These are phyloP conservation scores for Sebastes steindachneri DNA, from an alignment of 2,797 vertebrate species.

Conservation along the genomic window DNA sequence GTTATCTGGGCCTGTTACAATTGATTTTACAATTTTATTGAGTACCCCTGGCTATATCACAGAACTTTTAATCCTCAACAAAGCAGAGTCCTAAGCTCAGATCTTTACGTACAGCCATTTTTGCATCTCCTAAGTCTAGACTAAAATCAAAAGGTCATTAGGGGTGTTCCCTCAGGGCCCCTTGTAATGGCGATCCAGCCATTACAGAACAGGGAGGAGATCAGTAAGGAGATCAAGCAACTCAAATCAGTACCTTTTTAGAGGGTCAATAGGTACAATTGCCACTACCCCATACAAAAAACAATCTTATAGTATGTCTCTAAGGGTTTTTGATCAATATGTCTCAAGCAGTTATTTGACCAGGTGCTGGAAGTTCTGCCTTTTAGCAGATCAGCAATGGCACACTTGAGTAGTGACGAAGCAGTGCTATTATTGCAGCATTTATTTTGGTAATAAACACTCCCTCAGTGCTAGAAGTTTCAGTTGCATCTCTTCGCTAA, in stretches of 20 bases:
- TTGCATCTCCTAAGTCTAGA: constrained; percentile 22
- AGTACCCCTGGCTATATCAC: background rate
- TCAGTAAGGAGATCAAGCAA: constrained; percentile 44
- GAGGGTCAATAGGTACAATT: constrained; percentile 15
- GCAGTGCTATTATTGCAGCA: background rate
- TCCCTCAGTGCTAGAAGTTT: background rate
- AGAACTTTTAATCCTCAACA: constrained; percentile 31
- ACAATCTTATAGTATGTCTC: background rate
- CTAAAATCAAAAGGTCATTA: constrained; percentile 52
- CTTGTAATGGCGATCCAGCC: constrained; percentile 20
- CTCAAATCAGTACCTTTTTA: constrained; percentile 34
- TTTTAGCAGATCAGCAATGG: background rate
- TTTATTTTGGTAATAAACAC: background rate
- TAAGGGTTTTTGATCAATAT: constrained; percentile 7
- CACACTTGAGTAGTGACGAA: background rate
- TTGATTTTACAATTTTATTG: constrained; percentile 17
- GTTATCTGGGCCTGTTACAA: background rate
- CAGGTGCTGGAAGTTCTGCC: background rate
- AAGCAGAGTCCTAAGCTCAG: constrained; percentile 17
- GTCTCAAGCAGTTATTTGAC: constrained; percentile 8
- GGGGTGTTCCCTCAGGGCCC: constrained; percentile 21
- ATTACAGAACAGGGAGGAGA: constrained; percentile 34
- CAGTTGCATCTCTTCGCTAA: background rate
- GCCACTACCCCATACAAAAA: background rate
- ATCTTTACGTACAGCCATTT: constrained; percentile 21